These are phyloP conservation scores for Melinopterus prodromus DNA, from an alignment of 2,888 invertebrate species.

Conservation along the genomic window DNA sequence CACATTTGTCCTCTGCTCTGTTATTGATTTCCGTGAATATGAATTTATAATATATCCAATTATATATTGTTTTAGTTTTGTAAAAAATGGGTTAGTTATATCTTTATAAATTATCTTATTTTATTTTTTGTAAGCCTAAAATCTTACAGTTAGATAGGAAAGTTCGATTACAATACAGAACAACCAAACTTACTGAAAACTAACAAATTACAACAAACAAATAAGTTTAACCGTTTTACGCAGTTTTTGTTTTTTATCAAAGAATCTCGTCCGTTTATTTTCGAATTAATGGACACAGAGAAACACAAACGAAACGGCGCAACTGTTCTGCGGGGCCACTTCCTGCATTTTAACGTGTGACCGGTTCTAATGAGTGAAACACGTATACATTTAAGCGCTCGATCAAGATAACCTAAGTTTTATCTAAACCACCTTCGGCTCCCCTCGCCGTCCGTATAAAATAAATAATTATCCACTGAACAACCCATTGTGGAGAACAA, in stretches of 20 bases:
- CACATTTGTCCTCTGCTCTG: no score
- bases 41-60: no score
- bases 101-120: no score
- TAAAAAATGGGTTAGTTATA: no score
- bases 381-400: constrained; percentile 25
- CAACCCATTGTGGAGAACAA: constrained; percentile 46
- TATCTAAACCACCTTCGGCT: constrained; percentile 24
- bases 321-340: constrained; percentile 4
- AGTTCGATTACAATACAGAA: no score
- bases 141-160: no score
- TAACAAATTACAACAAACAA: no score
- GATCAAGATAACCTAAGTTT: constrained; percentile 29
- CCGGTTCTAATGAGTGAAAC: constrained; percentile 20
- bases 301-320: not conserved
- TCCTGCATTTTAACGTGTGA: constrained; percentile 4
- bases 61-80: no score
- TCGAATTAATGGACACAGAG: not conserved
- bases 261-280: constrained; percentile 4
- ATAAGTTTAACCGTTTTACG: not conserved
- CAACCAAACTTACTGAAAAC: no score
- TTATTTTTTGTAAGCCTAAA: no score
- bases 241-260: not conserved
- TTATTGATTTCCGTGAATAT: no score
- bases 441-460: constrained; percentile 36
- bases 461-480: constrained; percentile 49